Evolutionary conservation across 2,888 invertebrate genomes (phyloP), one percentile per base, ranked within the genome.

Genomic region (Drosophila tanythrix): DNA sequence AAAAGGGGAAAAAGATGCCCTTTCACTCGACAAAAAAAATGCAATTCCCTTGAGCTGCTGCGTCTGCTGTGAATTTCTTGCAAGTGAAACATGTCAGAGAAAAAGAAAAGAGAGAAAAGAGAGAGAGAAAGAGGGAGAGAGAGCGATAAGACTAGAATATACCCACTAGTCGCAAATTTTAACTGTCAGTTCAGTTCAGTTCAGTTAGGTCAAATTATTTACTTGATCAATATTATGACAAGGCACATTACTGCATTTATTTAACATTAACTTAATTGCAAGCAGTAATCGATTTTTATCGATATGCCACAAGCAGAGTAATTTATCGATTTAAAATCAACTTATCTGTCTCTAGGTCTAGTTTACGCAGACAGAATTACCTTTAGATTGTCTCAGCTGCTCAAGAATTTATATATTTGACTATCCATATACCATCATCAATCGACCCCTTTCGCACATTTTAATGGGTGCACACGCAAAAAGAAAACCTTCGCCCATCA

Each of bases 11-110:
- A 52, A 67, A 51, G 2, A 40, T 4, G 40, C 65, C 65, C 65
- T 77, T 79, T 79, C 74, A 62, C 69, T 77, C 43, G 11, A 33
- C 15, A 40, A 13, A 43, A 74, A 35, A 46, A 62, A 62, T 70
- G 35, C 62, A 79, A 70, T 74, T 77, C 69, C 38, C 70, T 65
- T 61, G 46, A 79, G 53, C 58, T 40, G 29, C 15, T 25, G 31
- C 33, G 53, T 43, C 53, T 48, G 58, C 40, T 43, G 38, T 3
- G 52, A 52, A 29, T 61, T 38, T 29, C 36, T 35, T 43, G 6
- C 58, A 36, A 53, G 18, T 46, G 8, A 50, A 53, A 46, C 25
- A 15, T 25, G 15, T 8, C 46, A 25, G 15, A 46, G 21, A 21
- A 21, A 21, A 21, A 21, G 21, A 21, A 21, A 21, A 21, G 21